Conservation (phyloP, 2,888 invertebrate genomes). For the Agrotis segetum region DNA sequence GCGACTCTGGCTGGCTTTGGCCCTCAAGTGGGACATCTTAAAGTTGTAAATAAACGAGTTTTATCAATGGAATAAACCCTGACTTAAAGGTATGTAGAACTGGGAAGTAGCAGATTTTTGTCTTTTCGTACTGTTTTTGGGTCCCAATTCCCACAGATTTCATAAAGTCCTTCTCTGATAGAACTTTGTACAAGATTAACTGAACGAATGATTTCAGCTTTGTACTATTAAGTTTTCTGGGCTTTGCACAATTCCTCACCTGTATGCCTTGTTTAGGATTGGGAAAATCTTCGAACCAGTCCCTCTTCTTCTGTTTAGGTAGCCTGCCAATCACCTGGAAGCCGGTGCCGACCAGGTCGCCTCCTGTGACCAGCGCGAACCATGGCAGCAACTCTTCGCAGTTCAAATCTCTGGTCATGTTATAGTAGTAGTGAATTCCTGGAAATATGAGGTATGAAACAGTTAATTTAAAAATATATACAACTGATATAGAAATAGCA, state of each 20-base stretch:
- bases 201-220: not conserved
- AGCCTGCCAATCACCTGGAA: conserved; percentile 72
- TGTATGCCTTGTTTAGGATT: conserved; percentile 49
- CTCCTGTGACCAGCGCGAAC: conserved; percentile 73
- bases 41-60: too few species aligned
- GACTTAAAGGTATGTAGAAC: too few species aligned
- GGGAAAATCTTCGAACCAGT: conserved; percentile 71
- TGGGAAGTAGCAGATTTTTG: too few species aligned
- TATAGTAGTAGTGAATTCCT: conserved; percentile 77
- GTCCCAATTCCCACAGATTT: too few species aligned
- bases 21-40: too few species aligned
- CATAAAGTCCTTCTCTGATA: too few species aligned
- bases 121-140: too few species aligned
- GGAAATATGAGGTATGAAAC: not conserved
- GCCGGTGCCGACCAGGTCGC: conserved; percentile 74
- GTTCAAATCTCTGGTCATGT: conserved; percentile 71
- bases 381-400: conserved; percentile 75
- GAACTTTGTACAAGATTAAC: not conserved
- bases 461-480: not conserved
- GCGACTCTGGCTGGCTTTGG: too few species aligned
- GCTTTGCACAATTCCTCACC: conserved; percentile 33
- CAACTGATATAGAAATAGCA: too few species aligned
- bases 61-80: too few species aligned
- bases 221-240: too few species aligned
- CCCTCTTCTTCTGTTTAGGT: conserved; percentile 56